Conservation (phyloP, 2,888 invertebrate species). For the Chydorus sphaericus region DNA sequence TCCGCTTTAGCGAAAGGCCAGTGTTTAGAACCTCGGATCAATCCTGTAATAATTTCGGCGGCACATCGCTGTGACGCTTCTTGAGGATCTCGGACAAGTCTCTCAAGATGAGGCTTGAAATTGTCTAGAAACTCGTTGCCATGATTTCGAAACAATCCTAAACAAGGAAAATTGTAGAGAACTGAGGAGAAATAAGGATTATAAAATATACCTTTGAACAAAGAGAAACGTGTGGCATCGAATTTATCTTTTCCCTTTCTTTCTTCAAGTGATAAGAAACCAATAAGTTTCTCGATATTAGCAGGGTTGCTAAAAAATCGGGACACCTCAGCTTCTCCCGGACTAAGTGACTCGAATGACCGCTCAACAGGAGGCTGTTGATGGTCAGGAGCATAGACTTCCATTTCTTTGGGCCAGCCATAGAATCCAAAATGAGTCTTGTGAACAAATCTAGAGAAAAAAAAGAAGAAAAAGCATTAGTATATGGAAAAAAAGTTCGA, state of each 20-base stretch:
- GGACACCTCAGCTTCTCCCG: constrained; percentile 47
- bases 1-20: constrained; percentile 52
- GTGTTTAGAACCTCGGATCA: constrained; percentile 66
- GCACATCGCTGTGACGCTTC: constrained; percentile 70
- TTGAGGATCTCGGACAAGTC: constrained; percentile 47
- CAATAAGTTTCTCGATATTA: constrained; percentile 52
- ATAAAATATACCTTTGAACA: constrained; percentile 46
- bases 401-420: constrained; percentile 37
- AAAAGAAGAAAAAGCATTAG: neutral
- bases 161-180: constrained; percentile 28
- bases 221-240: constrained; percentile 44
- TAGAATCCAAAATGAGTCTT: constrained; percentile 43
- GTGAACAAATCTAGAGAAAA: constrained; percentile 40
- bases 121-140: constrained; percentile 46
- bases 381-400: constrained; percentile 47
- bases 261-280: constrained; percentile 64
- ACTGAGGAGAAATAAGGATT: constrained; percentile 12
- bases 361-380: constrained; percentile 45
- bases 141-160: constrained; percentile 58
- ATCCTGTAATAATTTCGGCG: constrained; percentile 57
- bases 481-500: neutral
- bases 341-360: constrained; percentile 38
- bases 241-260: constrained; percentile 74
- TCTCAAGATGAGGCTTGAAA: constrained; percentile 48
- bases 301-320: constrained; percentile 48